A percentile compares a stretch with the other conserved stretches of the same genome.
phyloP scores from a whole-genome alignment of 2,888 invertebrate species.

The Entomobrya proxima region DNA sequence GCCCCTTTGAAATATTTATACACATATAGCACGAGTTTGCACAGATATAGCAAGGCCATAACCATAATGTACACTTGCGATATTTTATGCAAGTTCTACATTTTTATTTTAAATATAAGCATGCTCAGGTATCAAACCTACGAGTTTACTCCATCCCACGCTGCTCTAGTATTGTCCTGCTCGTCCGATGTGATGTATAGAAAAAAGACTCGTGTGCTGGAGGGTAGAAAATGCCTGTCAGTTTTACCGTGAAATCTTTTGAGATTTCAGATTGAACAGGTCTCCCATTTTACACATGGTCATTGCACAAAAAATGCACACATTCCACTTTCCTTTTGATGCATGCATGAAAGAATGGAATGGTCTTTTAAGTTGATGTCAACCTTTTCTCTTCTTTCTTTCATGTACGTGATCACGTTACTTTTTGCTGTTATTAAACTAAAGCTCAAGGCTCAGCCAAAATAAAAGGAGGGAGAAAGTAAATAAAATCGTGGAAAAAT shows the following conservation, averaged over 20 bases:
- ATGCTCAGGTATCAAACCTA: no score
- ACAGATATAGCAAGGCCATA: no score
- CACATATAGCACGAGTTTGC: background rate
- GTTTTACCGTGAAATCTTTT: background rate
- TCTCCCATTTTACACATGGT: conserved; percentile 30
- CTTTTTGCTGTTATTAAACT: background rate
- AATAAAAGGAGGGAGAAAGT: background rate
- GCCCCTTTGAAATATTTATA: conserved; percentile 37
- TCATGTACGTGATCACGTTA: background rate
- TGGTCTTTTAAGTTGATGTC: conserved; percentile 32
- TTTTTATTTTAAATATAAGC: background rate
- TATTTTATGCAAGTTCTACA: background rate
- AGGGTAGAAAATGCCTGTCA: background rate
- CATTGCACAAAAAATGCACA: conserved; percentile 64
- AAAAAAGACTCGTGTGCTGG: background rate
- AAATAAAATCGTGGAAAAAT: conserved; percentile 22
- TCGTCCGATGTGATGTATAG: background rate
- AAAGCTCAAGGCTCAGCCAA: no score
- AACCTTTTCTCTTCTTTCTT: background rate
- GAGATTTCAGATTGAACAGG: conserved; percentile 45
- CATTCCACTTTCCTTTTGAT: conserved; percentile 33
- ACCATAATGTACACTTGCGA: no score
- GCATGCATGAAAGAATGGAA: background rate
- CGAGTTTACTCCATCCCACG: no score
- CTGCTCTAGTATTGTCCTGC: background rate